phyloP scores from a whole-genome alignment of 2,888 invertebrate species.

The Auanema freiburgensis region DNA sequence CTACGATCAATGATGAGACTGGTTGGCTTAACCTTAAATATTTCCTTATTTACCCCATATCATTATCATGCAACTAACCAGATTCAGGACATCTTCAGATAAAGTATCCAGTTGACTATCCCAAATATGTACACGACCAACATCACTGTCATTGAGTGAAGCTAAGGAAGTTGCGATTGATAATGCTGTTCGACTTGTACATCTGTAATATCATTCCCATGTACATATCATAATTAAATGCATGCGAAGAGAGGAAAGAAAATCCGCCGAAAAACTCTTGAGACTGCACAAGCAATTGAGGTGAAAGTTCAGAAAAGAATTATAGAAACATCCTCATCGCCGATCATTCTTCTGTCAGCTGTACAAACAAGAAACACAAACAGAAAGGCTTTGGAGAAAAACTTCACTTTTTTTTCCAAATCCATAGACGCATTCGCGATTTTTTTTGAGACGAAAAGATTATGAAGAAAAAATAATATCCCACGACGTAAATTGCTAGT shows the following conservation, averaged over 20 bases:
- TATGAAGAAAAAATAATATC: no score
- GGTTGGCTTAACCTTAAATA: slow-evolving; percentile 12
- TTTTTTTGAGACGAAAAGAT: neutral
- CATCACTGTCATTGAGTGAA: slow-evolving; percentile 44
- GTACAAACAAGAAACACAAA: no score
- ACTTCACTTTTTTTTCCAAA: neutral
- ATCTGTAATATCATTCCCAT: slow-evolving; percentile 18
- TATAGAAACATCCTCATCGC: no score
- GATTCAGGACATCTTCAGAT: slow-evolving; percentile 41
- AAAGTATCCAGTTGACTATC: slow-evolving; percentile 47
- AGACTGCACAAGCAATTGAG: no score
- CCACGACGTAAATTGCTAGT: neutral
- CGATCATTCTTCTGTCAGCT: no score
- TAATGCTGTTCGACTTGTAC: slow-evolving; percentile 45
- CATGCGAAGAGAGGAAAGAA: no score
- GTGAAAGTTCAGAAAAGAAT: no score
- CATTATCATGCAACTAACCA: neutral
- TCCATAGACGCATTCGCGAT: neutral
- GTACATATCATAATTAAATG: neutral
- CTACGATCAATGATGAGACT: slow-evolving; percentile 10
- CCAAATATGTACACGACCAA: slow-evolving; percentile 51
- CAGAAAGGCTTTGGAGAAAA: no score
- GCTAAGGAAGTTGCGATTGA: slow-evolving; percentile 41
- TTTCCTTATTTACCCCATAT: neutral
- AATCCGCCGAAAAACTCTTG: no score